Evolutionary conservation across 2,113 vertebrate species (phyloP), one percentile per base, ranked within the genome.

Genomic region (Sylvietta virens): DNA sequence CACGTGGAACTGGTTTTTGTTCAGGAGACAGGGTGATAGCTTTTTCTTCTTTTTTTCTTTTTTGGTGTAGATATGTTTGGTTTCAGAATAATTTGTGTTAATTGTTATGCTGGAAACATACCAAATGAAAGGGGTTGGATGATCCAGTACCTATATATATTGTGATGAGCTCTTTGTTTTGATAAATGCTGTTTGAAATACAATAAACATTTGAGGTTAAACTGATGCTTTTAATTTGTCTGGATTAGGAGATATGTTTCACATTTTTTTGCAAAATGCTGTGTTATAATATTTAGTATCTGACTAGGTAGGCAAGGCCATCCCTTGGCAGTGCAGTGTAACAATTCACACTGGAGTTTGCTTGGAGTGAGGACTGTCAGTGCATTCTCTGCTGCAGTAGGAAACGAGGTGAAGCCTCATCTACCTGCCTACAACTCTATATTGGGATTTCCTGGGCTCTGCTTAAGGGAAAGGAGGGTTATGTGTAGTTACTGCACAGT

Each of bases 1-100:
- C 78, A 94, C 13, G 5, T 96, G 92, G 73, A 97, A 96, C 95
- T 95, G 82, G 84, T 97, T 93, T 88, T 70, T 44, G 11, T 83
- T 86, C 69, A 94, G 94, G 90, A 95, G 65, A 71, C 73, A 80
- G 78, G 79, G 39, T 95, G 91, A 47, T 72, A n/a, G 65, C 8
- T 83, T 60, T 53, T 67, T 17, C 1, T 51, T 22, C 2, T 10
- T 9, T 7, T 80, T 24, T 10, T 1, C n/a, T n/a, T 33, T n/a
- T 53, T 28, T 17, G 2, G 23, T 56, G 30, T 85, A 89, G 51
- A 64, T 91, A 48, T 47, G 19, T 88, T 82, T 3, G 33, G 21
- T 83, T 97, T 78, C 60, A 91, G 53, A 90, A 71, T 93, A 92
- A 81, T 71, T 93, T 74, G 24, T 92, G 33, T 84, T 83, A 53